These are phyloP conservation scores for Oceanodroma leucorhoa DNA, from an alignment of 2,797 vertebrate species.

Conservation along the genomic window DNA sequence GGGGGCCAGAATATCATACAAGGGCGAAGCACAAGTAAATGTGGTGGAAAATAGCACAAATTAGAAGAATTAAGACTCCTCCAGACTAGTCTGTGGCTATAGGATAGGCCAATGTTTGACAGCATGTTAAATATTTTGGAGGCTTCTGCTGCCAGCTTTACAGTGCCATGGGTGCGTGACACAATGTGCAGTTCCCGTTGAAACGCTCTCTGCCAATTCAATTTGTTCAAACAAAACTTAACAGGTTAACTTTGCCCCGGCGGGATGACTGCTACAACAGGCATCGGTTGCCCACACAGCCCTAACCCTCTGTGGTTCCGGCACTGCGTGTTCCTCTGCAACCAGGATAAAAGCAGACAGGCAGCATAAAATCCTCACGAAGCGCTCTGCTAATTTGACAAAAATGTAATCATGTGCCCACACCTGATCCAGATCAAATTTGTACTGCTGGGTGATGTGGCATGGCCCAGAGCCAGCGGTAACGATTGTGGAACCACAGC, in stretches of 20 bases:
- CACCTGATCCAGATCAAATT: constrained; percentile 66
- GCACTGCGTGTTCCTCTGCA: background rate
- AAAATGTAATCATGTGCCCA: constrained; percentile 44
- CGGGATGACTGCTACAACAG: background rate
- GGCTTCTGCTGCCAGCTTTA: background rate
- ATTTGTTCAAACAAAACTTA: background rate
- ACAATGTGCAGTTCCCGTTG: background rate
- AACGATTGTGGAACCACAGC: constrained; percentile 56
- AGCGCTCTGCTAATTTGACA: constrained; percentile 39
- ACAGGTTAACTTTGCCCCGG: background rate
- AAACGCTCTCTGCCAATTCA: background rate
- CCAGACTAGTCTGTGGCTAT: background rate
- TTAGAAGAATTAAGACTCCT: background rate
- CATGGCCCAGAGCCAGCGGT: constrained; percentile 58
- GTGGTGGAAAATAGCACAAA: accelerated
- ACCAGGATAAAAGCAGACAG: background rate
- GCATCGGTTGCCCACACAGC: background rate
- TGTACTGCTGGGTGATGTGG: constrained; percentile 65
- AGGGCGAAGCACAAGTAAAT: background rate
- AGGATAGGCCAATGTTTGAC: background rate
- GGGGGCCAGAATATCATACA: background rate
- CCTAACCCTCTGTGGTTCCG: background rate
- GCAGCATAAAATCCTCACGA: background rate
- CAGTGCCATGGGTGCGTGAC: background rate
- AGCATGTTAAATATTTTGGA: background rate